Evolutionary conservation across 2,113 vertebrate species (phyloP).

Genomic region (Catharus minimus): DNA sequence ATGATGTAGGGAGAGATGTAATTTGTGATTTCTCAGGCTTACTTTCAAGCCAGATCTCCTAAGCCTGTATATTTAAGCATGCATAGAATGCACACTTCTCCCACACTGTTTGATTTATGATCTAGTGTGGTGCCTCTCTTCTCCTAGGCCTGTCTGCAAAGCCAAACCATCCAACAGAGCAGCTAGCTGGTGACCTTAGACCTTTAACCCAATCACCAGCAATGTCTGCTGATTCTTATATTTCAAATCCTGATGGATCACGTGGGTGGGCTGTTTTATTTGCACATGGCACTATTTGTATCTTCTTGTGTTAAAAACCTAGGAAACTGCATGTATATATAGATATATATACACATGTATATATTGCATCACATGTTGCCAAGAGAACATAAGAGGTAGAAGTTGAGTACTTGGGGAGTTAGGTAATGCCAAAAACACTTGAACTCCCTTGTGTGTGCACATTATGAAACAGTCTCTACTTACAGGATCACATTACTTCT

Average conservation of each 20-base stretch:
- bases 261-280: conserved; percentile 13
- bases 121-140: neutral
- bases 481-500: conserved; percentile 25
- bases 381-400: conserved; percentile 13
- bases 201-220: neutral
- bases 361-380: neutral
- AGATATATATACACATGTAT: neutral
- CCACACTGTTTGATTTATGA: neutral
- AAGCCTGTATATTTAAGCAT: neutral
- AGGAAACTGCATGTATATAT: conserved; percentile 9
- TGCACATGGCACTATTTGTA: conserved; percentile 37
- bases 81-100: neutral
- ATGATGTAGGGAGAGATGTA: neutral
- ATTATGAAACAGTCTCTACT: neutral
- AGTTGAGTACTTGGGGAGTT: conserved; percentile 5
- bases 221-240: neutral
- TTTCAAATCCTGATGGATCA: conserved; percentile 9
- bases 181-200: neutral
- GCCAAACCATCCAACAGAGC: neutral
- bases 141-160: neutral
- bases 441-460: neutral
- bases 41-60: neutral
- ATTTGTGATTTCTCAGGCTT: neutral
- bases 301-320: conserved; percentile 42
- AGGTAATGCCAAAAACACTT: conserved; percentile 53